Conservation (phyloP, 2,888 invertebrate species). For the Diloba caeruleocephala region DNA sequence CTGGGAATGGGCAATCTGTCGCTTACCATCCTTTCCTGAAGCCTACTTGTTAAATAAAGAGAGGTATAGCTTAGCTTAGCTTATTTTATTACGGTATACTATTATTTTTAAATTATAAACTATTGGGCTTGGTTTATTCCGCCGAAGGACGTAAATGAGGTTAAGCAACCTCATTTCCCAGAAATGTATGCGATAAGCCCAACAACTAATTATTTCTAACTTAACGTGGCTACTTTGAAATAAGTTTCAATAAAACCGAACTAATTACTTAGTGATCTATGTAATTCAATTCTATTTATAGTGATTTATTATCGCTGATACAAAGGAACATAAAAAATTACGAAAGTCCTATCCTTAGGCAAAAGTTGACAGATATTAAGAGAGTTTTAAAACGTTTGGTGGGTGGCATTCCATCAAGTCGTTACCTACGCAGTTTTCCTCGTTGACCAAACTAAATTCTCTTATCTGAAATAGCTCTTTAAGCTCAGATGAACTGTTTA, state of each 20-base stretch:
- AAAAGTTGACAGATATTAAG: constrained; percentile 8
- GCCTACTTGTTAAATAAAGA: too few species aligned
- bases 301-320: neutral
- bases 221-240: neutral
- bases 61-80: too few species aligned
- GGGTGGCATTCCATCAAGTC: constrained; percentile 2
- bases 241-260: neutral
- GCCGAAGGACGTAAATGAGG: too few species aligned
- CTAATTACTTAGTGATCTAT: neutral
- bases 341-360: neutral
- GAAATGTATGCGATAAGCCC: too few species aligned
- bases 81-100: too few species aligned
- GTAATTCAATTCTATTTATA: neutral
- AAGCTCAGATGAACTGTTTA: constrained; percentile 41
- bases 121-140: too few species aligned
- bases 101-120: too few species aligned
- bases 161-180: too few species aligned
- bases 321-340: neutral
- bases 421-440: constrained; percentile 15
- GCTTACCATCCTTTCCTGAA: too few species aligned
- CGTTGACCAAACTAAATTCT: constrained; percentile 24
- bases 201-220: too few species aligned
- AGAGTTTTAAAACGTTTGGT: constrained; percentile 2
- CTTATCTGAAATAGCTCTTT: constrained; percentile 43
- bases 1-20: too few species aligned